Base-by-base conservation (phyloP, 1,140 invertebrate genomes). In the Dreissena rostriformis region DNA sequence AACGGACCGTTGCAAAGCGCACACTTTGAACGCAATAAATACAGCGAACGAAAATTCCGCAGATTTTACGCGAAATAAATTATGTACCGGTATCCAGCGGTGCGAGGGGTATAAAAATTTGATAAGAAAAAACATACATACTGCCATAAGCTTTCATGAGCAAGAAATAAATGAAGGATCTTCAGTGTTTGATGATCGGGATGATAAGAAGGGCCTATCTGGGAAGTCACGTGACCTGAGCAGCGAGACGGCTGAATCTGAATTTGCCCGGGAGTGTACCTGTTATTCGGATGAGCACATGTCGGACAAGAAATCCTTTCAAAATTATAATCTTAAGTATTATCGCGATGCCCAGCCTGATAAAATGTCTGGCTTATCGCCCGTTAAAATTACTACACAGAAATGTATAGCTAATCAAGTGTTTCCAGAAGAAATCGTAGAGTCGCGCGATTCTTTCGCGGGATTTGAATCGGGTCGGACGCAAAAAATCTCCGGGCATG, bases 311-410 rank as follows among this genome's bases (percentile, higher is more conserved):
- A 52, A 79, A 67, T 53, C 66, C 28, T 66, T 68, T 79, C 51
- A 70, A 67, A 79, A 11, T 53, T 22, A 29, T 67, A 79, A 79
- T 71, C 77, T 12, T 55, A 19, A 15, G 26, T 29, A 24, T 70
- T 71, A 79, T 71, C 77, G 53, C 68, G 77, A 79, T 79, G 52
- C 6, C 29, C 24, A 49, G 19, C 22, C 57, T 28, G 77, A 79
- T 79, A 79, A 79, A 53, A 22, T 26, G 29, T 53, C 49, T 12
- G 29, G 65, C 24, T 79, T 79, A 79, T 79, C 77, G 7, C 14
- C 66, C 66, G 51, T 70, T 79, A 79, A 79, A 79, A 79, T 70
- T 79, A 57, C 66, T 79, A 70, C 77, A 79, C 77, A 70, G 77
- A 70, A 67, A 79, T 70, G 66, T 79, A 70, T 65, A 65, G 55